phyloP scores from a whole-genome alignment of 2,797 vertebrate genomes.

The Sebastes umbrosus region DNA sequence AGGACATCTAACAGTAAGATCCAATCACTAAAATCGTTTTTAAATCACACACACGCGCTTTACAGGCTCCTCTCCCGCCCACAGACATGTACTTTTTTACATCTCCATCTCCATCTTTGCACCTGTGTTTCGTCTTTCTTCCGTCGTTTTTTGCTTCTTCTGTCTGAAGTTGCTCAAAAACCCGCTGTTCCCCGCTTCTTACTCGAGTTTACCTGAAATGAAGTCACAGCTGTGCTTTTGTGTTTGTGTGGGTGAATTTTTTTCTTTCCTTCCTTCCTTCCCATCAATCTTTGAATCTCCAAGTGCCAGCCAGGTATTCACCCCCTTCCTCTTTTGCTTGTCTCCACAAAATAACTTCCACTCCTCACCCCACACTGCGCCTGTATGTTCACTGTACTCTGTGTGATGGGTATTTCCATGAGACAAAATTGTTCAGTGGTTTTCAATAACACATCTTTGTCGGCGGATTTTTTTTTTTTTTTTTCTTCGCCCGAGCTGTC shows the following conservation, averaged over 20 bases:
- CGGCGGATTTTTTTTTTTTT: neutral
- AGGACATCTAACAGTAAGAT: constrained; percentile 95
- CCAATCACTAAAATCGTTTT: neutral
- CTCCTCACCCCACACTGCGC: constrained; percentile 16
- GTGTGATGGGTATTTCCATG: constrained; percentile 58
- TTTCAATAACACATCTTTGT: constrained; percentile 62
- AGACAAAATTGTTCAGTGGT: constrained; percentile 52
- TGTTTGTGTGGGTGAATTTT: neutral
- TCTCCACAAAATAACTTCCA: constrained; percentile 29
- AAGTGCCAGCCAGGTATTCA: constrained; percentile 27
- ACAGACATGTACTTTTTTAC: neutral
- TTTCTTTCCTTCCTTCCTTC: neutral
- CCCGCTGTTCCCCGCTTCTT: neutral
- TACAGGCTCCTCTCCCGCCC: neutral
- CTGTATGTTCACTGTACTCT: constrained; percentile 42
- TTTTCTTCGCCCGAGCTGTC: constrained; percentile 25
- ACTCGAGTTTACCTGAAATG: neutral
- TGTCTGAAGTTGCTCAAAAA: neutral
- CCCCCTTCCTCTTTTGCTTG: constrained; percentile 3
- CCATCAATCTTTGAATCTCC: constrained; percentile 39
- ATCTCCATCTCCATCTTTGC: neutral
- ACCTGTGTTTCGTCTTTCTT: neutral
- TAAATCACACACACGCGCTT: neutral
- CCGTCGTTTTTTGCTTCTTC: neutral
- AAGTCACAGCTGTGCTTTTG: constrained; percentile 17